Evolutionary conservation across 2,113 vertebrate species (phyloP), one percentile per base, ranked within the genome.

Genomic region (Suricata suricatta): DNA sequence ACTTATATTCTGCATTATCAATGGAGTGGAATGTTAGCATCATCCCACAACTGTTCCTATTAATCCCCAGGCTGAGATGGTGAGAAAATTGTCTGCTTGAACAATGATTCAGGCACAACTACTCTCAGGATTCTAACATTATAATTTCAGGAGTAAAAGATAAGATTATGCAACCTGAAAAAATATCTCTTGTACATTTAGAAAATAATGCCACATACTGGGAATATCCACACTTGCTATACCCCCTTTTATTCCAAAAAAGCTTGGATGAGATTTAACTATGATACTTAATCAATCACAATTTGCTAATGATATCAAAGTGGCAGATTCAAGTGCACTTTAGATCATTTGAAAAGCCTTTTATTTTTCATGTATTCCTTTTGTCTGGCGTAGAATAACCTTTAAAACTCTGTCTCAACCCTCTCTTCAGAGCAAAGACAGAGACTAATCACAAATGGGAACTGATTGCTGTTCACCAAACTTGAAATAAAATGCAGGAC

Each of bases 281-380:
- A 68, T 93, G 94, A 97, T 98, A 97, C 98, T 98, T 98, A 98
- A 98, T 98, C 98, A 98, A 98, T 98, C 98, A 98, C 97, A 96
- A 98, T 97, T 97, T 98, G 98, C 97, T 98, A 98, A 98, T 98
- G 97, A 98, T 98, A 97, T 98, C 97, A 98, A 96, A 98, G 97
- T 97, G 95, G 98, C 97, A 98, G 96, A 93, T 97, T 98, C 97
- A 98, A 98, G 98, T 95, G 97, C 97, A 96, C 98, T 98, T 98
- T 97, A 98, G 96, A 97, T 97, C 98, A 97, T 97, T 97, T 97
- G 95, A 98, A 98, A 98, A 98, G 98, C 95, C 95, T 98, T 96
- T 96, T 97, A 98, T 97, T 98, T 98, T 98, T 97, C 94, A 94
- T 95, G 94, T 66, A 72, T 63, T 97, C 84, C 96, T 96, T 98